Evolutionary conservation across 2,113 vertebrate genomes (phyloP), one percentile per base, ranked within the genome.

Genomic region (Balaenoptera acutorostrata): DNA sequence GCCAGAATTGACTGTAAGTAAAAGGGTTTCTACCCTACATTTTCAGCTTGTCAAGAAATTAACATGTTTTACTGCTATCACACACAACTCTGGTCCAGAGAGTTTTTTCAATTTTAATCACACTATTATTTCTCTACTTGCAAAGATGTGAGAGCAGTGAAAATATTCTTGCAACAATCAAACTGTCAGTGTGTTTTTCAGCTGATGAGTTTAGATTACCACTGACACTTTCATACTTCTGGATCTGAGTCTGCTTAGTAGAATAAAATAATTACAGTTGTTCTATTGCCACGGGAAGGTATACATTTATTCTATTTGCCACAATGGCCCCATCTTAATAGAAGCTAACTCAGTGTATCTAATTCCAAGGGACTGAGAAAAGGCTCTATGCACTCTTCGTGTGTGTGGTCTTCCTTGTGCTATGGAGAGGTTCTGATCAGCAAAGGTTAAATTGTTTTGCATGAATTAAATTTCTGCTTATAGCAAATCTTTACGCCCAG

Each of bases 11-110:
- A 7, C 27, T 52, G 0, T 69, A 93, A 96, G n/a, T 41, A 75
- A 95, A 97, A 92, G 3, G 14, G 0, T 94, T 96, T 86, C 69
- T 66, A 77, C 57, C 3, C 9, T 93, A 66, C 20, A 27, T 78
- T 97, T 69, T 84, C 82, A 94, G 1, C 83, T 93, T 96, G 46
- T 94, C 97, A 97, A 97, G 39, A 95, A 96, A 96, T 95, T 97
- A 95, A 59, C 69, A 95, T 95, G 39, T 92, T 98, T 96, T 88
- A 39, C n/a, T 93, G 81, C 82, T 90, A 85, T 97, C 74, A 96
- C 68, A 84, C 57, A 91, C 36, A 33, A 94, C 41, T 88, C 21
- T 83, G 61, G 55, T 59, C 69, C 68, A 88, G n/a, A 82, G 11
- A 44, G 3, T 41, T 96, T 87, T 82, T 41, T 93, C 75, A 93